Evolutionary conservation across 2,113 vertebrate species (phyloP).

Genomic region (Chloropsis hardwickii): DNA sequence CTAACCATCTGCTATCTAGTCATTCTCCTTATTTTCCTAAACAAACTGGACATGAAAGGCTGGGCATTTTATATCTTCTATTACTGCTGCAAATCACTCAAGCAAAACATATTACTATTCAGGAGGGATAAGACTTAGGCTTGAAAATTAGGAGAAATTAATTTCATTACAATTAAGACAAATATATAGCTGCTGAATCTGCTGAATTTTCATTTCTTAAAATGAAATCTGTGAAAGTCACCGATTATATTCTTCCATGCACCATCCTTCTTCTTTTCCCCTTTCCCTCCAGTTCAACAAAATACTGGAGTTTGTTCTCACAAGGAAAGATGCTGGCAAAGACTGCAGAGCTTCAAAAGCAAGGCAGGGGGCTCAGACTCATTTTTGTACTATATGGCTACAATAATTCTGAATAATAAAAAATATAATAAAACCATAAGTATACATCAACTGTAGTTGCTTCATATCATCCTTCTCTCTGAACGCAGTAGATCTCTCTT

Average conservation of each 20-base stretch:
- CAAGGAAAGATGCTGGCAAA: neutral
- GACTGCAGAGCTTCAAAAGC: neutral
- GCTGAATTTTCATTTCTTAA: neutral
- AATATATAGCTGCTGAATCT: neutral
- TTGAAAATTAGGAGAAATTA: neutral
- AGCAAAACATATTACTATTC: neutral
- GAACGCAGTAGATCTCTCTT: neutral
- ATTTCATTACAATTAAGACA: neutral
- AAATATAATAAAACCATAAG: neutral
- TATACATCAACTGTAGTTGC: neutral
- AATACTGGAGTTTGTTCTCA: neutral
- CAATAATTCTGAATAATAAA: neutral
- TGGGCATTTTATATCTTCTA: neutral
- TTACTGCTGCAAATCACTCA: neutral
- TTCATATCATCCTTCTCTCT: neutral
- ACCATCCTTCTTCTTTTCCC: accelerated
- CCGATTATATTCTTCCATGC: neutral
- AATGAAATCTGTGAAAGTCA: neutral
- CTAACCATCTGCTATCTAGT: neutral
- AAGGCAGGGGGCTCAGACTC: accelerated
- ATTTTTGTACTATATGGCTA: neutral
- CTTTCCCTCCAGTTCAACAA: neutral
- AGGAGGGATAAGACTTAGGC: neutral
- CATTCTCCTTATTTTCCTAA: neutral
- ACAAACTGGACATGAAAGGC: neutral